These are phyloP conservation scores for Leptobrachium ailaonicum DNA, from an alignment of 2,113 vertebrate genomes.

Conservation along the genomic window DNA sequence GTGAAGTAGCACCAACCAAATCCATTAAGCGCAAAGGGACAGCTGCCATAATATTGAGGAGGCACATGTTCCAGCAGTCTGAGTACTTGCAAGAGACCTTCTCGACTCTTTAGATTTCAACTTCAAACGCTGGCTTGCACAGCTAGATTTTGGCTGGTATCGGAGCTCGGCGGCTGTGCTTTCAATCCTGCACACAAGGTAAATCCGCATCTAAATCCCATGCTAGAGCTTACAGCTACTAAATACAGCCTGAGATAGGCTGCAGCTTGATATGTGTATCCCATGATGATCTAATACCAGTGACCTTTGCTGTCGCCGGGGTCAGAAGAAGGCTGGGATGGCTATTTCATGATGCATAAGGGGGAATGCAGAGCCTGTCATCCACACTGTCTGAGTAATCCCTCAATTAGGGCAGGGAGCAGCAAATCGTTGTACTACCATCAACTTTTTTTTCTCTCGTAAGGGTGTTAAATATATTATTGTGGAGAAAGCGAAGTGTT, in stretches of 20 bases:
- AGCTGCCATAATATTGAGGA: constrained; percentile 30
- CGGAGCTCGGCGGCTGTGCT: background rate
- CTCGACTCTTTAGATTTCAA: constrained; percentile 40
- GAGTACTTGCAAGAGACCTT: constrained; percentile 13
- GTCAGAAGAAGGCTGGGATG: background rate
- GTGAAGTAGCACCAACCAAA: constrained; percentile 14
- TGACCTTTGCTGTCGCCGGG: constrained; percentile 21
- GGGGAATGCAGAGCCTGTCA: background rate
- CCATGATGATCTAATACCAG: constrained; percentile 13
- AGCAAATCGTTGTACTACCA: no score
- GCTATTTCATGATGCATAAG: background rate
- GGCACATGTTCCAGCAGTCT: constrained; percentile 28
- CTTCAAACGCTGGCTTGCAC: constrained; percentile 38
- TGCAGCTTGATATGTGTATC: constrained; percentile 40
- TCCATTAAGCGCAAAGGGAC: constrained; percentile 29
- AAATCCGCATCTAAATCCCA: constrained; percentile 38
- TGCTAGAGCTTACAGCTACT: constrained; percentile 21
- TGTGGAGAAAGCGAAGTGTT: no score
- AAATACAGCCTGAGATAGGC: constrained; percentile 24
- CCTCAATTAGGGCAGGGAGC: background rate
- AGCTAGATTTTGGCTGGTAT: constrained; percentile 17
- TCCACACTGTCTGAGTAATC: background rate
- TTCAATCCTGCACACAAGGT: constrained; percentile 26
- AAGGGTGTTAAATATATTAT: no score
- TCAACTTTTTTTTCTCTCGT: no score